These are phyloP conservation scores for Megalurothrips usitatus DNA, from an alignment of 2,888 invertebrate species.

Conservation along the genomic window DNA sequence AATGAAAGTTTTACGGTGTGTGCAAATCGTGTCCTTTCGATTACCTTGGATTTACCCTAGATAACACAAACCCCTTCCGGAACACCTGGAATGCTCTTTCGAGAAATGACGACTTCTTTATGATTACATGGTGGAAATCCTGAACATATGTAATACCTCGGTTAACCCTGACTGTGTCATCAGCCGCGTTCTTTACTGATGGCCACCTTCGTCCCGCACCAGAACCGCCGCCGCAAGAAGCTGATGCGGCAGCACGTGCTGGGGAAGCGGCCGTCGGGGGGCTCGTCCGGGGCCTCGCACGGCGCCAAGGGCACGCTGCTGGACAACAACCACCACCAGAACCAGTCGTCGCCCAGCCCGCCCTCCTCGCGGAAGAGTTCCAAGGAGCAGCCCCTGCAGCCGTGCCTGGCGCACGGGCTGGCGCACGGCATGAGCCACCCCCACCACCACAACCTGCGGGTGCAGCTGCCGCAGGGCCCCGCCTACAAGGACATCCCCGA, in stretches of 20 bases:
- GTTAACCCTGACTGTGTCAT: too few relatives aligned
- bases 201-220: not conserved
- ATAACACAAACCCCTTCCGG: too few relatives aligned
- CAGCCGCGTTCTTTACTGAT: too few relatives aligned
- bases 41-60: too few relatives aligned
- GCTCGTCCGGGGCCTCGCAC: not conserved
- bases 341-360: not conserved
- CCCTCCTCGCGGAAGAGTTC: not conserved
- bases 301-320: not conserved
- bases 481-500: conserved; percentile 8
- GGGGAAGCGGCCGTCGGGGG: conserved; percentile 6
- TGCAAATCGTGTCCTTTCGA: too few relatives aligned
- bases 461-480: not conserved
- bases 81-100: too few relatives aligned
- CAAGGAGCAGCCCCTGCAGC: conserved; percentile 7
- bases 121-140: too few relatives aligned
- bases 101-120: too few relatives aligned
- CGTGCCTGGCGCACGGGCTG: conserved; percentile 13
- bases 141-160: too few relatives aligned
- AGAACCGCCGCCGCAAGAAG: conserved; percentile 13
- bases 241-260: conserved; percentile 11
- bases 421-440: conserved; percentile 16
- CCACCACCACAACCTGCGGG: conserved; percentile 13
- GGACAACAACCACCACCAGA: conserved; percentile 11
- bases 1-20: too few relatives aligned